Conservation (phyloP, 1,140 invertebrate species). For the Megathymus violae region DNA sequence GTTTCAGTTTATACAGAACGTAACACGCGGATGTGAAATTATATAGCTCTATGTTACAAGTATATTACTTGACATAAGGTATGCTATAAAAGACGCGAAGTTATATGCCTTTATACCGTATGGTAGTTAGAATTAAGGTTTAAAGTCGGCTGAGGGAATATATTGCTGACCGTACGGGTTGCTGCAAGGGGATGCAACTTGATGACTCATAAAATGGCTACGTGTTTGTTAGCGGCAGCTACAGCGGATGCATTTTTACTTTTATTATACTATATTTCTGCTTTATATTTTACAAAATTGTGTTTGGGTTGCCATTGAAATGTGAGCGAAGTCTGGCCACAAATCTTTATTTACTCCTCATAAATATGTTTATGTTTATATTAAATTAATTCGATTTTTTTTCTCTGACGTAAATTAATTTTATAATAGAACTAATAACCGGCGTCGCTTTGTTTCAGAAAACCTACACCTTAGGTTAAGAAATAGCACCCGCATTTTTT, state of each 20-base stretch:
- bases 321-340: neutral
- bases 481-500: too few relatives aligned
- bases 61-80: slow-evolving; percentile 12
- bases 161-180: slow-evolving; percentile 17
- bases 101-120: slow-evolving; percentile 10
- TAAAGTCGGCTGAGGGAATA: neutral
- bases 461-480: too few relatives aligned
- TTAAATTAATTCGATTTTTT: too few relatives aligned
- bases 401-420: too few relatives aligned
- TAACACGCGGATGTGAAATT: slow-evolving; percentile 17
- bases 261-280: slow-evolving; percentile 11
- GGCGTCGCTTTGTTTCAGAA: too few relatives aligned
- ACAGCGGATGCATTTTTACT: slow-evolving; percentile 15
- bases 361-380: too few relatives aligned
- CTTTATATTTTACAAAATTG: slow-evolving; percentile 2
- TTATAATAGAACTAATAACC: too few relatives aligned
- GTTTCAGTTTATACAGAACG: slow-evolving; percentile 14
- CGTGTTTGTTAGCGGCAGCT: slow-evolving; percentile 12
- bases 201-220: slow-evolving; percentile 45
- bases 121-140: neutral
- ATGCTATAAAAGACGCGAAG: slow-evolving; percentile 8
- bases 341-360: neutral
- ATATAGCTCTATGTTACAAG: slow-evolving; percentile 8
- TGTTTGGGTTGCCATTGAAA: neutral
- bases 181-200: slow-evolving; percentile 35